Percentiles rank a stretch among this genome's conserved stretches.
Evolutionary conservation across 1,140 invertebrate species (phyloP).

Genomic region (Heliconius hewitsoni): DNA sequence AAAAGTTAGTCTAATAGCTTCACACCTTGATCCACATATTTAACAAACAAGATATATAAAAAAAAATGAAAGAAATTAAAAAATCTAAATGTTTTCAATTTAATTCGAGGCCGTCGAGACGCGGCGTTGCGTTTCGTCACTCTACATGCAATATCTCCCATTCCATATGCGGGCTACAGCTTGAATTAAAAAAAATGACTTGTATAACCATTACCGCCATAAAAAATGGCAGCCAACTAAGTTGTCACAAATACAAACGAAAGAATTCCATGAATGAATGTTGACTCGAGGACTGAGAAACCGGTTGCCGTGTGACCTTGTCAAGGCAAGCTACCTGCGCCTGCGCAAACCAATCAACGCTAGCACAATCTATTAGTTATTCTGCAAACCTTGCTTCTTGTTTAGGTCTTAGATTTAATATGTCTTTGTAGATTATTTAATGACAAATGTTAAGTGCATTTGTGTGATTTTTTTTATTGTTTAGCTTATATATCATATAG

Average conservation of each 20-base stretch:
- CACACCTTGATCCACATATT: background rate
- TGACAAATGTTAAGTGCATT: too few species aligned
- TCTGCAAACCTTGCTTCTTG: background rate
- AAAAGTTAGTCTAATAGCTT: too few species aligned
- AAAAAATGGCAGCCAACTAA: background rate
- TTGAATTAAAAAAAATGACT: background rate
- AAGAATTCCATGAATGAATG: conserved; percentile 38
- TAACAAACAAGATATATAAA: background rate
- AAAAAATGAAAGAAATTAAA: too few species aligned
- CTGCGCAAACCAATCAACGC: background rate
- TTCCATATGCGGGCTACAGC: too few species aligned
- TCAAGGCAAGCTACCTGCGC: conserved; percentile 46
- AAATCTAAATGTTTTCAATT: too few species aligned
- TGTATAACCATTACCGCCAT: background rate
- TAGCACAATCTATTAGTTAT: background rate
- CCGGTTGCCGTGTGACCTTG: conserved; percentile 47
- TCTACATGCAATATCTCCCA: too few species aligned
- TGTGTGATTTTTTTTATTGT: too few species aligned
- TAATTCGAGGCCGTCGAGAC: too few species aligned
- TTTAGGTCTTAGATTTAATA: background rate
- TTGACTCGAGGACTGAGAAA: conserved; percentile 25
- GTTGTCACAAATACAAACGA: conserved; percentile 26
- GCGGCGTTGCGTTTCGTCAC: too few species aligned
- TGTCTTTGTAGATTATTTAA: background rate
- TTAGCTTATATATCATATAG: background rate